These are phyloP conservation scores for Sorex maritimensis DNA, from an alignment of 2,797 vertebrate species.

Conservation along the genomic window DNA sequence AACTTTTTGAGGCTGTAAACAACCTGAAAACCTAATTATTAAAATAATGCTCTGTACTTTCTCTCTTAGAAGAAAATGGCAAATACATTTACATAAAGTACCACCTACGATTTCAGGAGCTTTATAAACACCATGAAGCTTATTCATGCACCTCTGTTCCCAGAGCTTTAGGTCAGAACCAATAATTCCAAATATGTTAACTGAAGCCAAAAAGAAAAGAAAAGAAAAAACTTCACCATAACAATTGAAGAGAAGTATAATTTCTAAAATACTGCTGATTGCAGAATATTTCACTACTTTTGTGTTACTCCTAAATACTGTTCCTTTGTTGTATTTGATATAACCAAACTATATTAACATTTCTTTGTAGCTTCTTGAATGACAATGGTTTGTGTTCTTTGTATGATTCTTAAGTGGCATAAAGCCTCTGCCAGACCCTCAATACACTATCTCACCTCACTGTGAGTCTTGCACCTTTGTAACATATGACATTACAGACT, in stretches of 20 bases:
- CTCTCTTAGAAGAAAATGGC: constrained; percentile 49
- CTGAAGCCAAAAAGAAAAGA: constrained; percentile 14
- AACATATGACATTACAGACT: background rate
- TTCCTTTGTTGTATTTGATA: constrained; percentile 40
- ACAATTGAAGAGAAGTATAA: background rate
- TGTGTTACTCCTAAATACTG: background rate
- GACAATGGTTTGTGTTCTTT: too few species aligned
- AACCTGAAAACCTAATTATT: constrained; percentile 59
- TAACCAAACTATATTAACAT: background rate
- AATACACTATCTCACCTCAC: background rate
- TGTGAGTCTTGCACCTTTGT: background rate
- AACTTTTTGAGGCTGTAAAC: background rate
- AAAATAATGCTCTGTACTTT: constrained; percentile 1
- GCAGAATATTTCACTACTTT: background rate
- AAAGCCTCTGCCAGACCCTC: background rate
- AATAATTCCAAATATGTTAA: constrained; percentile 17
- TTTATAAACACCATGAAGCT: constrained; percentile 17
- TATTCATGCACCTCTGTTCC: background rate
- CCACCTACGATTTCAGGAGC: background rate
- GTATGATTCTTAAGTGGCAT: too few species aligned
- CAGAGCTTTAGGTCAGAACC: constrained; percentile 1
- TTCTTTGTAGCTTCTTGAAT: background rate
- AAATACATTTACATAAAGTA: constrained; percentile 10
- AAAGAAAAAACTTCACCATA: background rate
- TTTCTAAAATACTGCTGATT: background rate